Conservation (phyloP, 2,113 vertebrate species). For the Oreochromis spilurus region DNA sequence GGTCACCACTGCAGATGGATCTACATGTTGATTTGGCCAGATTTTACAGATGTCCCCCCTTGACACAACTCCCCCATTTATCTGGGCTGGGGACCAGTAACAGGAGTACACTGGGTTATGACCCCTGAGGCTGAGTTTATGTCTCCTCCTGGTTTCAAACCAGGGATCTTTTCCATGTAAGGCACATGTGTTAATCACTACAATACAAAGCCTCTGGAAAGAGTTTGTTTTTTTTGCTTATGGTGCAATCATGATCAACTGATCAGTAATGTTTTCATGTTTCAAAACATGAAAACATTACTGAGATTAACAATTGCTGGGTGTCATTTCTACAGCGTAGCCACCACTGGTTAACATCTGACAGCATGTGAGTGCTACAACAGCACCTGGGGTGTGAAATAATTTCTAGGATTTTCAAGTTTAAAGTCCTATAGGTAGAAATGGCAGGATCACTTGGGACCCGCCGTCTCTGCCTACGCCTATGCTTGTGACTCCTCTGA, state of each 20-base stretch:
- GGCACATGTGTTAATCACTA: not conserved
- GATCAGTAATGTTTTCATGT: not conserved
- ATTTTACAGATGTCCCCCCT: not conserved
- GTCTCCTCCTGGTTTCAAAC: not conserved
- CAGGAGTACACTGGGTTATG: not conserved
- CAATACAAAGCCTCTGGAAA: not conserved
- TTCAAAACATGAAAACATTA: not conserved
- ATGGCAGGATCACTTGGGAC: not conserved
- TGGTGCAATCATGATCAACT: not conserved
- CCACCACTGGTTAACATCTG: not conserved
- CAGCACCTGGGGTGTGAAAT: not conserved
- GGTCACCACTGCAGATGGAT: not conserved
- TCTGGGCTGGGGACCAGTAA: not conserved
- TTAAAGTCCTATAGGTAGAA: not conserved
- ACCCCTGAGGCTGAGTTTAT: not conserved
- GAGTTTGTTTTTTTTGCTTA: not conserved
- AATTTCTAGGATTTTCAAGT: not conserved
- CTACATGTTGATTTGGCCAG: not conserved
- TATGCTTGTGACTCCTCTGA: not conserved
- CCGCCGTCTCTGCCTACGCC: rapidly evolving
- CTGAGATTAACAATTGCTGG: not conserved
- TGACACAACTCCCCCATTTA: not conserved
- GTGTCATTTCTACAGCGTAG: not conserved
- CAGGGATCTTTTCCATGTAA: not conserved
- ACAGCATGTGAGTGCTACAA: not conserved